These are phyloP conservation scores for Lophura nycthemera DNA, from an alignment of 2,113 vertebrate species.

Conservation along the genomic window DNA sequence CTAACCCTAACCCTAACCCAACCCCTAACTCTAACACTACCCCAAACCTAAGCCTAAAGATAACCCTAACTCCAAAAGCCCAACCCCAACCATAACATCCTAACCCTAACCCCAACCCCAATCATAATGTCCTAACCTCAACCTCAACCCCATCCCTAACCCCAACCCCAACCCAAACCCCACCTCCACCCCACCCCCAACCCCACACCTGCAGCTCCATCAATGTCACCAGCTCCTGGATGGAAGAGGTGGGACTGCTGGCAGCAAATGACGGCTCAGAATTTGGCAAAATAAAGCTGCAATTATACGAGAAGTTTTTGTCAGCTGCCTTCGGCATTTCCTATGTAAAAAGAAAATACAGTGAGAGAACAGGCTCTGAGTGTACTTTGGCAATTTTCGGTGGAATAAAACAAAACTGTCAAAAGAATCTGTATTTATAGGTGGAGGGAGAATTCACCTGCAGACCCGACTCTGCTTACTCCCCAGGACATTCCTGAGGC, in stretches of 20 bases:
- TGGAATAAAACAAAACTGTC: slow-evolving; percentile 33
- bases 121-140: too few relatives aligned
- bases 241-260: neutral
- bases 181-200: neutral
- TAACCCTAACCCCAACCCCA: too few relatives aligned
- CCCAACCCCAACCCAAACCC: neutral
- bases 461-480: neutral
- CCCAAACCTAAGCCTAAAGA: too few relatives aligned
- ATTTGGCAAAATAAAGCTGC: neutral
- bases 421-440: neutral
- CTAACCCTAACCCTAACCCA: too few relatives aligned
- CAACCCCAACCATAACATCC: too few relatives aligned
- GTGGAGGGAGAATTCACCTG: slow-evolving; percentile 2
- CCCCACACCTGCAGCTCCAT: neutral
- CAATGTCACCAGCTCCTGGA: neutral
- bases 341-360: slow-evolving; percentile 1
- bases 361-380: slow-evolving; percentile 13
- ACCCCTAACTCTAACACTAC: too few relatives aligned
- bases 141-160: too few relatives aligned
- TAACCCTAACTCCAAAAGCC: too few relatives aligned
- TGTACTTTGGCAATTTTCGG: slow-evolving; percentile 33
- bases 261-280: neutral
- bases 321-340: slow-evolving; percentile 36
- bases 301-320: neutral
- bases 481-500: neutral